Percentiles rank a stretch among this genome's conserved stretches.
Evolutionary conservation across 2,797 vertebrate genomes (phyloP).

Genomic region (Diglossa cyanea): DNA sequence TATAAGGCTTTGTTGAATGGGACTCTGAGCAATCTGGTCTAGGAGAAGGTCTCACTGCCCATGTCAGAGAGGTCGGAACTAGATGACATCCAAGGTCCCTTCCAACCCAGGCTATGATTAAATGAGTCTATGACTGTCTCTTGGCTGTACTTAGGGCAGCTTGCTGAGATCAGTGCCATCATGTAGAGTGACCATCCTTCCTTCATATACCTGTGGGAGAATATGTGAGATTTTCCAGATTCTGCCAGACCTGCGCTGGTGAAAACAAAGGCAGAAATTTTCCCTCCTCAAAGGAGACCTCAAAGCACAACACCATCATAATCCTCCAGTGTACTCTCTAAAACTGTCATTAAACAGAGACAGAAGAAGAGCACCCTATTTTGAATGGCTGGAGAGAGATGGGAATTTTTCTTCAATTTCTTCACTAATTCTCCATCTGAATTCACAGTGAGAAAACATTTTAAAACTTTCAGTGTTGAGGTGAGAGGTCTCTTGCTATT

Average conservation of each 20-base stretch:
- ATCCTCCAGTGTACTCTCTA: neutral
- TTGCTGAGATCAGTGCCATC: neutral
- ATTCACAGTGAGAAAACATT: neutral
- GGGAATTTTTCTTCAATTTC: neutral
- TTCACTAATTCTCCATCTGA: neutral
- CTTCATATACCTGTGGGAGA: rapidly evolving
- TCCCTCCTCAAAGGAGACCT: neutral
- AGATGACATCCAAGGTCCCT: neutral
- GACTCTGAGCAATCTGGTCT: neutral
- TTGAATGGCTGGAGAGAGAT: neutral
- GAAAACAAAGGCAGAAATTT: neutral
- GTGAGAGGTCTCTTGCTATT: neutral
- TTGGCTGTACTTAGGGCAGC: neutral
- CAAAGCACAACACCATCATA: neutral
- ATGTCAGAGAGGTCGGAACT: neutral
- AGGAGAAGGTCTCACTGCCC: neutral
- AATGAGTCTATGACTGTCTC: neutral
- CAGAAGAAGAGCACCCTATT: neutral
- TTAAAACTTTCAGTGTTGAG: neutral
- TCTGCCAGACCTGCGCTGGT: neutral
- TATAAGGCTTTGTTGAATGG: neutral
- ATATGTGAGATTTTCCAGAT: neutral
- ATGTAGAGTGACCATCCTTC: neutral
- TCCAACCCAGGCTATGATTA: neutral
- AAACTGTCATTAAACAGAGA: neutral